These are phyloP conservation scores for Dromius quadrimaculatus DNA, from an alignment of 2,888 invertebrate genomes.

Conservation along the genomic window DNA sequence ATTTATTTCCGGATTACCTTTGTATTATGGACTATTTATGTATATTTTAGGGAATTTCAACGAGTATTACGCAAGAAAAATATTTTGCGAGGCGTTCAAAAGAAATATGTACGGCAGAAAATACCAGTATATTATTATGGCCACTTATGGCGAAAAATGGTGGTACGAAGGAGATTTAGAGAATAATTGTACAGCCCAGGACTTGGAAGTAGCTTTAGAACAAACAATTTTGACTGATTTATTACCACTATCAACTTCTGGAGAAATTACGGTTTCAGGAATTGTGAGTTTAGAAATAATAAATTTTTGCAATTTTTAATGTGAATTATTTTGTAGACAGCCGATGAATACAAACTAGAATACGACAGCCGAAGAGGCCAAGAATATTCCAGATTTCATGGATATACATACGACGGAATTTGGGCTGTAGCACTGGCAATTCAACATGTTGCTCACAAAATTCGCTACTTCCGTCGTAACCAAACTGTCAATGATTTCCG, in stretches of 20 bases:
- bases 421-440: conserved; percentile 98
- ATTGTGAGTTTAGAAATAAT: conserved; percentile 84
- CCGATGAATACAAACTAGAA: conserved; percentile 87
- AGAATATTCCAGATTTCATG: conserved; percentile 95
- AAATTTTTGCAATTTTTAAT: not conserved
- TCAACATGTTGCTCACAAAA: conserved; percentile 85
- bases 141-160: conserved; percentile 83
- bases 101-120: conserved; percentile 90
- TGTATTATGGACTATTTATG: too few relatives aligned
- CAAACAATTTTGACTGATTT: conserved; percentile 91
- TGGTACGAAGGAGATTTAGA: conserved; percentile 74
- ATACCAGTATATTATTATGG: conserved; percentile 96
- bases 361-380: conserved; percentile 84
- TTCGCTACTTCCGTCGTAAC: conserved; percentile 78
- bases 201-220: conserved; percentile 84
- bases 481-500: conserved; percentile 85
- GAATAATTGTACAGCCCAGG: conserved; percentile 77
- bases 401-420: conserved; percentile 98
- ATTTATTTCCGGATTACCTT: too few relatives aligned
- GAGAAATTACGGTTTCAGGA: conserved; percentile 89
- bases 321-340: conserved; percentile 75
- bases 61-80: conserved; percentile 90
- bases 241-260: conserved; percentile 86
- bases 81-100: conserved; percentile 90
- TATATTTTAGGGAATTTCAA: conserved; percentile 94